Conservation (phyloP, 2,797 vertebrate genomes). For the Harpagifer antarcticus region DNA sequence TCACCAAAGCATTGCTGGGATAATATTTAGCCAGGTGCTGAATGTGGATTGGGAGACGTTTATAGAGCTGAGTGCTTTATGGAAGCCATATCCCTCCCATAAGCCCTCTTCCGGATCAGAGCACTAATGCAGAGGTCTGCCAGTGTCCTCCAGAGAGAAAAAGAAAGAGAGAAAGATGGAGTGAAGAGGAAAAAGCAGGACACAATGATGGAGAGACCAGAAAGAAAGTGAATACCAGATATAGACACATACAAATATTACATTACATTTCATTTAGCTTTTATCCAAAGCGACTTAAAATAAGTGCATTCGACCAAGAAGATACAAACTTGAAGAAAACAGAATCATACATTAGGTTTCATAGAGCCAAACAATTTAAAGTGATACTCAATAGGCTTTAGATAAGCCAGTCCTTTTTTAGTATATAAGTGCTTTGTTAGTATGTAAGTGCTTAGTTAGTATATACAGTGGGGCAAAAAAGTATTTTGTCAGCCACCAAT, state of each 20-base stretch:
- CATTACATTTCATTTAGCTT: too few species aligned
- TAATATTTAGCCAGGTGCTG: conserved; percentile 79
- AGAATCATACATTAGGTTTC: too few species aligned
- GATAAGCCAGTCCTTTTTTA: too few species aligned
- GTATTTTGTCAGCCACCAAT: too few species aligned
- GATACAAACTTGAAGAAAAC: too few species aligned
- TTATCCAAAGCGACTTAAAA: too few species aligned
- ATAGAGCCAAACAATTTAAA: too few species aligned
- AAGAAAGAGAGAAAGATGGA: conserved; percentile 42
- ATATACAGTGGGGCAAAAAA: too few species aligned
- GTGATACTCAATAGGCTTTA: too few species aligned
- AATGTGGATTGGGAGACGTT: conserved; percentile 58
- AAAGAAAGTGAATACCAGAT: conserved; percentile 48
- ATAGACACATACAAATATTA: conserved; percentile 50
- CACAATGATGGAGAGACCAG: conserved; percentile 53
- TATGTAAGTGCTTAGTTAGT: too few species aligned
- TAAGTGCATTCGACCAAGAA: too few species aligned
- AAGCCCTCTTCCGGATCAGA: conserved; percentile 55
- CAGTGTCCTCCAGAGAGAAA: conserved; percentile 44
- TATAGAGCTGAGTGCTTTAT: conserved; percentile 62
- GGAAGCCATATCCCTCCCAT: conserved; percentile 56
- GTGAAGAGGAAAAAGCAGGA: conserved; percentile 45
- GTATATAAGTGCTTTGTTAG: too few species aligned
- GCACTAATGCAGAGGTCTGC: conserved; percentile 36
- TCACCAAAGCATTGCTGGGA: conserved; percentile 59